Percentiles rank a stretch among this genome's conserved stretches.
Conservation (phyloP, 2,113 vertebrate species). For the Calyptomena viridis region DNA sequence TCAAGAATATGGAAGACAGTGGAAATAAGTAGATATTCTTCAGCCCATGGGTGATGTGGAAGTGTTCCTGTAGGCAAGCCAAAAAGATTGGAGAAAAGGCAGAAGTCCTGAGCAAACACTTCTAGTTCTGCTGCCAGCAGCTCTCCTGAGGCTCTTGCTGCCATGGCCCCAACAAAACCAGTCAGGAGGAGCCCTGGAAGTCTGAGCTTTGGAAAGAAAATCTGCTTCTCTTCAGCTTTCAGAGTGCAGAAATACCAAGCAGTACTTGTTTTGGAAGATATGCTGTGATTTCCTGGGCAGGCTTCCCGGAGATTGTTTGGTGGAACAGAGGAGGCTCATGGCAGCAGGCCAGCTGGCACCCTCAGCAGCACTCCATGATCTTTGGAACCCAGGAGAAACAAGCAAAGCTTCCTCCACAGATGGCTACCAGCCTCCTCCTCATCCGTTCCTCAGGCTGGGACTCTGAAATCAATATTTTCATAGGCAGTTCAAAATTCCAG, state of each 20-base stretch:
- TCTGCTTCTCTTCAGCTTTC: background rate
- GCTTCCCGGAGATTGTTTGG: conserved; percentile 8
- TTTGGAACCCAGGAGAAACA: background rate
- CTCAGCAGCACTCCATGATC: background rate
- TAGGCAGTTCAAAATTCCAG: background rate
- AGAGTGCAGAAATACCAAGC: background rate
- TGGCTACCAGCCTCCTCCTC: conserved; percentile 38
- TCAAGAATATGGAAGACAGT: background rate
- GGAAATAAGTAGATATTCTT: background rate
- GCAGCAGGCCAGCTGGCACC: conserved; percentile 45
- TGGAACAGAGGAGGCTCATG: background rate
- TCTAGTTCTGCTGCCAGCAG: background rate
- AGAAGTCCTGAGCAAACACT: background rate
- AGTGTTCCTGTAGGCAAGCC: background rate
- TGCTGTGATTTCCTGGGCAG: background rate
- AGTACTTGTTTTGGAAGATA: background rate
- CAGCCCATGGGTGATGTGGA: background rate
- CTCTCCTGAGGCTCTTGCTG: background rate
- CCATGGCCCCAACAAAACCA: background rate
- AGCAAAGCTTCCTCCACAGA: conserved; percentile 53
- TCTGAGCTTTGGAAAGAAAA: background rate
- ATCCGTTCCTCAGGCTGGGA: background rate
- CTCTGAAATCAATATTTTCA: conserved; percentile 41
- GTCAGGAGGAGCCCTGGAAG: background rate
- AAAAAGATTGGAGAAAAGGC: background rate